A percentile compares a stretch with the other conserved stretches of the same genome.
phyloP scores from a whole-genome alignment of 2,113 vertebrate species.

The Rhinoderma darwinii region DNA sequence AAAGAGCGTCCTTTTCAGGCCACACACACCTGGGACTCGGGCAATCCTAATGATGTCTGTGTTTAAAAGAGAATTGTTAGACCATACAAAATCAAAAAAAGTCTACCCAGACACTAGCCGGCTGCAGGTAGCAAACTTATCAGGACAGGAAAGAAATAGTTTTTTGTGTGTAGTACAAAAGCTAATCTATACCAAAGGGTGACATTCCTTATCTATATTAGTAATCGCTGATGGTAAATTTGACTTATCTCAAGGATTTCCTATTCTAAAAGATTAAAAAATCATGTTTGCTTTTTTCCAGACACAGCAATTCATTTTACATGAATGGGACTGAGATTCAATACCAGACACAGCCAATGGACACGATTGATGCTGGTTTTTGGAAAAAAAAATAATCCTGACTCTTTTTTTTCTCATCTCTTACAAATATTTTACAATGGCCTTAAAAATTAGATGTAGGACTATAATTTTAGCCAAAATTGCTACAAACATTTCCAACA shows the following conservation, averaged over 20 bases:
- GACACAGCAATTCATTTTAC: too few species aligned
- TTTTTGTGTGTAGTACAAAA: not conserved
- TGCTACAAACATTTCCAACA: too few species aligned
- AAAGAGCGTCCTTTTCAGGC: conserved; percentile 16
- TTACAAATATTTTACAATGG: too few species aligned
- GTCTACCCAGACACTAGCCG: not conserved
- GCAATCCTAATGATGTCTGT: not conserved
- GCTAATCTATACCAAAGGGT: not conserved
- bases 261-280: not conserved
- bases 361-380: too few species aligned
- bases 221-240: not conserved
- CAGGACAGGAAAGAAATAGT: not conserved
- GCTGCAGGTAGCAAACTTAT: not conserved
- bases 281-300: not conserved
- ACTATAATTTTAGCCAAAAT: too few species aligned
- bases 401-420: too few species aligned
- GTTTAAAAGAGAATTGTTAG: not conserved
- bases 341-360: too few species aligned
- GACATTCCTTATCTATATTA: not conserved
- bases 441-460: too few species aligned
- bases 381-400: too few species aligned
- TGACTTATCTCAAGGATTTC: not conserved
- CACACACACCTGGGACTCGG: conserved; percentile 29
- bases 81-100: conserved; percentile 13
- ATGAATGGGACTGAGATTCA: too few species aligned